Evolutionary conservation across 2,888 invertebrate genomes (phyloP).

Genomic region (Prenolepis imparis): DNA sequence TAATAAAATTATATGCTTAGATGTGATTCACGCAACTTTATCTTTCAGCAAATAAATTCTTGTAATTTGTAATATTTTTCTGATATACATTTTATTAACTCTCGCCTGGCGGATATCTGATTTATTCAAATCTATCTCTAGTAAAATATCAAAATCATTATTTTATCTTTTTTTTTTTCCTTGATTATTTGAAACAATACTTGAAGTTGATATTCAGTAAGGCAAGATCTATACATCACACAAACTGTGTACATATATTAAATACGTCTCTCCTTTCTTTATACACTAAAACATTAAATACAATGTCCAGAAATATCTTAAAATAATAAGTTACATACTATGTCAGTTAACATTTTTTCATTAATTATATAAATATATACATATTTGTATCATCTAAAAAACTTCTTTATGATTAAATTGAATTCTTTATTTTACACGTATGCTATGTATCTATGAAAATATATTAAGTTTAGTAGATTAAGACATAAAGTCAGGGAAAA

Average conservation of each 20-base stretch:
- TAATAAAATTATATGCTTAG: conserved; percentile 31
- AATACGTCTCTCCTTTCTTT: conserved; percentile 62
- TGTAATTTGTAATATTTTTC: conserved; percentile 21
- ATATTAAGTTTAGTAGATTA: neutral
- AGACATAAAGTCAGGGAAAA: neutral
- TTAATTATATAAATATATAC: conserved; percentile 30
- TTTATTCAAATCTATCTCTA: neutral
- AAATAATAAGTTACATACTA: neutral
- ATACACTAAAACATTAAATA: conserved; percentile 7
- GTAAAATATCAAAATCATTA: conserved; percentile 4
- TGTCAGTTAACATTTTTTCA: conserved; percentile 61
- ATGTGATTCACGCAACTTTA: conserved; percentile 56
- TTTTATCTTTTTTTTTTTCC: neutral
- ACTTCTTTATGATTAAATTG: neutral
- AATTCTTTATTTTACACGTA: neutral
- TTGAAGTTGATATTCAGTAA: neutral
- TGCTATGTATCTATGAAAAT: neutral
- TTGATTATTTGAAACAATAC: neutral
- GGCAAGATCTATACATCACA: neutral
- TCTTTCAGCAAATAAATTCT: conserved; percentile 27
- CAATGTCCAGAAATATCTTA: neutral
- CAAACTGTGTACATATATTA: conserved; percentile 28
- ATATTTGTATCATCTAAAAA: conserved; percentile 41
- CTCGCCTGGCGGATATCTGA: neutral
- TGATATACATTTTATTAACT: neutral